Evolutionary conservation across 1,140 invertebrate genomes (phyloP).

Genomic region (Aphis craccivora): DNA sequence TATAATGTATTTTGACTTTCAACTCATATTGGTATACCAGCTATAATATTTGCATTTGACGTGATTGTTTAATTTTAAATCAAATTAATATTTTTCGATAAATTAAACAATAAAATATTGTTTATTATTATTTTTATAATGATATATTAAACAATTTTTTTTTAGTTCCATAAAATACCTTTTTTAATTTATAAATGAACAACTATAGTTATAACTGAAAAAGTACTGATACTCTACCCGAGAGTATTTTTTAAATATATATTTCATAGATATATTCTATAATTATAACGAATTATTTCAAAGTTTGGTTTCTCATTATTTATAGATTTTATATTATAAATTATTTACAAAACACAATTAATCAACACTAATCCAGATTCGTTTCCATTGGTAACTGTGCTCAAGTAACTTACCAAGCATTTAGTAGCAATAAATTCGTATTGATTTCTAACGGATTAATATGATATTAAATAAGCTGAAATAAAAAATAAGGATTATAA

Average conservation of each 20-base stretch:
- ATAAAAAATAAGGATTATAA: background rate
- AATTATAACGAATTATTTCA: background rate
- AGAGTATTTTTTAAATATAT: background rate
- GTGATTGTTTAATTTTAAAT: background rate
- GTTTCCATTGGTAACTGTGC: background rate
- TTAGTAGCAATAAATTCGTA: background rate
- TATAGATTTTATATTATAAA: background rate
- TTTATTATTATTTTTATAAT: background rate
- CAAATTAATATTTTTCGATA: background rate
- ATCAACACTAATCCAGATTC: background rate
- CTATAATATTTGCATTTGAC: too few relatives aligned
- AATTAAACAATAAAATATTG: background rate
- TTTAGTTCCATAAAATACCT: background rate
- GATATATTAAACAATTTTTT: background rate
- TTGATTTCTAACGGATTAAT: background rate
- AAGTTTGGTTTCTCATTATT: background rate
- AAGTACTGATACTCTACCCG: background rate
- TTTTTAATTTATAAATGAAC: background rate
- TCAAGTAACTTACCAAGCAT: background rate
- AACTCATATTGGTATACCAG: background rate
- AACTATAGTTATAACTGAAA: background rate
- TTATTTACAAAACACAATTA: background rate
- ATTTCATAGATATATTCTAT: too few relatives aligned
- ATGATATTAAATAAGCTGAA: background rate
- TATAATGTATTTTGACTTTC: background rate